These are phyloP conservation scores for Sesamia nonagrioides DNA, from an alignment of 1,140 invertebrate genomes.

Conservation along the genomic window DNA sequence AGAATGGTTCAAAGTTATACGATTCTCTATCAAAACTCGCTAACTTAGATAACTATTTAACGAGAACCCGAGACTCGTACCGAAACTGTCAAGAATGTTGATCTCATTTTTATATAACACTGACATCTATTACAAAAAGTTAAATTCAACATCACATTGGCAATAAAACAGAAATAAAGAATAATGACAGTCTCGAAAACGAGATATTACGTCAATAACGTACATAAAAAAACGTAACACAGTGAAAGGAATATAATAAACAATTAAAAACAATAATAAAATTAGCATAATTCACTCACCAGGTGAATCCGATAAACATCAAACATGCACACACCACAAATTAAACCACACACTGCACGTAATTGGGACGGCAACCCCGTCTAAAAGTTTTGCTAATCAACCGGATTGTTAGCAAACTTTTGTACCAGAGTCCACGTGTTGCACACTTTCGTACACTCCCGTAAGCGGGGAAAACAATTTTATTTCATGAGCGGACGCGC, in stretches of 20 bases:
- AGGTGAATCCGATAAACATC: conserved; percentile 24
- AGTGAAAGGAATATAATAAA: background rate
- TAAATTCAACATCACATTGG: background rate
- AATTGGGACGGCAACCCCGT: conserved; percentile 43
- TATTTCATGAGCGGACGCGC: conserved; percentile 43
- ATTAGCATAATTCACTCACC: conserved; percentile 46
- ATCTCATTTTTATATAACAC: conserved; percentile 4
- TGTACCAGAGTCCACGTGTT: conserved; percentile 66
- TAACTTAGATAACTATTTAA: conserved; percentile 39
- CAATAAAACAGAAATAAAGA: background rate
- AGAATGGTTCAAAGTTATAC: conserved; percentile 2
- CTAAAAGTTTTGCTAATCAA: conserved; percentile 56
- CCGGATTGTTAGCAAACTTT: conserved; percentile 64
- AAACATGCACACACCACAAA: conserved; percentile 41
- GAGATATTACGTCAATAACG: conserved; percentile 5
- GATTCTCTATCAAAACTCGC: conserved; percentile 29
- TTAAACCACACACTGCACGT: conserved; percentile 55
- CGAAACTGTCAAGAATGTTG: conserved; percentile 20
- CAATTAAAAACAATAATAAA: conserved; percentile 35
- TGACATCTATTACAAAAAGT: conserved; percentile 4
- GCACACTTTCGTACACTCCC: conserved; percentile 35
- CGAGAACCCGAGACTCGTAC: background rate
- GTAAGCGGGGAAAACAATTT: conserved; percentile 49
- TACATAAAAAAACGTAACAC: conserved; percentile 9
- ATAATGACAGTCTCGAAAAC: background rate